Evolutionary conservation across 1,140 invertebrate species (phyloP), one percentile per base, ranked within the genome.

Genomic region (Eumeta japonica): DNA sequence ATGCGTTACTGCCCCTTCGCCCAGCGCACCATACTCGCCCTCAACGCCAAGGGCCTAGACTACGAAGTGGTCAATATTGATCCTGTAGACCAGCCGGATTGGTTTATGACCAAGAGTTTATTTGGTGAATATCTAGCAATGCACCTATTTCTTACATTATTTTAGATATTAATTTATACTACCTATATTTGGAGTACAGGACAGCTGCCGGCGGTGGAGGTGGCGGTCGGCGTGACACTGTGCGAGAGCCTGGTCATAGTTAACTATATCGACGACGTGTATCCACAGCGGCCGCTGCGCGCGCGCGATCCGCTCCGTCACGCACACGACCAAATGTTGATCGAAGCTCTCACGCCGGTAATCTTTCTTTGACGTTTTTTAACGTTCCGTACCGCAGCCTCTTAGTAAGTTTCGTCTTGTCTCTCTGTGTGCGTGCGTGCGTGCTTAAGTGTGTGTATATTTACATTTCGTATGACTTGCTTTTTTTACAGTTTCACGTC

Each of bases 1-100:
- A n/a, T n/a, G 89, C 78, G 89, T 43, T 94, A 88, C 63, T 96
- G 92, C 62, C 93, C 93, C 0, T 97, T 85, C 59, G 90, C 90
- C 0, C 88, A 95, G 56, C 79, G 93, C 40, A 83, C 88, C 13
- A 79, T 90, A 43, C 78, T 96, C 3, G 86, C 92, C 1, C 65
- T 94, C 7, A 84, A 86, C 42, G 87, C 89, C 11, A 95, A 95
- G 74, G 81, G 87, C 42, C 83, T 94, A 38, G 84, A 86, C 83
- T 86, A 91, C 58, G 90, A 95, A 62, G 80, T 85, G 10, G 83
- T 94, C 3, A 90, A 90, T 56, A 81, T 95, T 15, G 85, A 95
- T 73, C 70, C 94, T 32, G 81, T 79, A 14, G 75, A 84, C 5
- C 94, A 94, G 67, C 92, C 93, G 0, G 88, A 92, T 40, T 95